Percentiles rank a stretch among this genome's conserved stretches.
These are phyloP conservation scores for Brachyhypopomus occidentalis DNA, from an alignment of 2,113 vertebrate species.

Conservation along the genomic window DNA sequence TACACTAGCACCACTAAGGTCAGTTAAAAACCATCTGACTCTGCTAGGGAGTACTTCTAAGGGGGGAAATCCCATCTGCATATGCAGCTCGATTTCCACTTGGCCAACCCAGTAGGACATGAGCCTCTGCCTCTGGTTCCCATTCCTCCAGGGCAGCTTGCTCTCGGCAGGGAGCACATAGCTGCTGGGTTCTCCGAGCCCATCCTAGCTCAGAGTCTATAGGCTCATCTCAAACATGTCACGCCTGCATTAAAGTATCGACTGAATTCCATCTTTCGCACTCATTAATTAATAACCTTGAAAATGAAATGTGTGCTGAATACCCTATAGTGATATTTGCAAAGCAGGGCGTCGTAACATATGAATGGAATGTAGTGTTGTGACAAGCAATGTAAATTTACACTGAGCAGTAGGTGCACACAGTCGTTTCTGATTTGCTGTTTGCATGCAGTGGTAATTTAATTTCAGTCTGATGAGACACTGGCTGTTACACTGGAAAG, in stretches of 20 bases:
- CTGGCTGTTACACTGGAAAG: conserved; percentile 23
- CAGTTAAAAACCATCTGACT: neutral
- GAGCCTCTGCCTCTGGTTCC: neutral
- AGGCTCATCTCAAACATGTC: neutral
- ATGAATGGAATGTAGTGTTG: neutral
- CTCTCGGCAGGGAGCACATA: too few relatives aligned
- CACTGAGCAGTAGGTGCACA: neutral
- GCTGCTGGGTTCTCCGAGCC: neutral
- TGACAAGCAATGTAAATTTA: neutral
- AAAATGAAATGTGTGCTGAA: neutral
- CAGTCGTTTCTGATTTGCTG: conserved; percentile 13
- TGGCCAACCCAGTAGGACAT: neutral
- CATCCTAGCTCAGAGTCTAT: neutral
- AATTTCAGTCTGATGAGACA: conserved; percentile 7
- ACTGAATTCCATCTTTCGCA: neutral
- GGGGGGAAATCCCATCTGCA: too few relatives aligned
- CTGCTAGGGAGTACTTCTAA: neutral
- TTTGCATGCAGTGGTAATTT: neutral
- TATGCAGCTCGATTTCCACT: neutral
- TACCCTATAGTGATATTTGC: neutral
- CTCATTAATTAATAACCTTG: neutral
- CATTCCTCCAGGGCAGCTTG: too few relatives aligned
- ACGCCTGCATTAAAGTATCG: neutral
- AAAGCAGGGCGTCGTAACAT: neutral
- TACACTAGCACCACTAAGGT: neutral